Conservation (phyloP, 2,888 invertebrate species). For the Odontocerum albicorne region DNA sequence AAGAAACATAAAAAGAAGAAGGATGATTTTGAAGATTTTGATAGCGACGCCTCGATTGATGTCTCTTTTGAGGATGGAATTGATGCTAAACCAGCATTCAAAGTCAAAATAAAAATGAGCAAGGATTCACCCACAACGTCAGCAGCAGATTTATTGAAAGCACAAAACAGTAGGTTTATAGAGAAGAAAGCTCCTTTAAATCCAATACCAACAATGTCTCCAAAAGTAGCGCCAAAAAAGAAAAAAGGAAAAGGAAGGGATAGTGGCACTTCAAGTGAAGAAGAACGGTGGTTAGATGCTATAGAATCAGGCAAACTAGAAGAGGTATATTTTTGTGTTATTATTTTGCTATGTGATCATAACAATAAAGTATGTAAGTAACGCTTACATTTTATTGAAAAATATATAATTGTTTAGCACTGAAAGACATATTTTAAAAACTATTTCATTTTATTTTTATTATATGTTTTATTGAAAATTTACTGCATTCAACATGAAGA, state of each 20-base stretch:
- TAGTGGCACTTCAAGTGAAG: conserved; percentile 88
- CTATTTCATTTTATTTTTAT: too few species aligned
- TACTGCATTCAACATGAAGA: too few species aligned
- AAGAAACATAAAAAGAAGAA: conserved; percentile 57
- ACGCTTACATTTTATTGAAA: background rate
- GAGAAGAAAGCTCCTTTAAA: conserved; percentile 51
- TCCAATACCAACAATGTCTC: conserved; percentile 53
- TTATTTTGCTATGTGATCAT: too few species aligned
- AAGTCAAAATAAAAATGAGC: conserved; percentile 56
- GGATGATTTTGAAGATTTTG: conserved; percentile 56
- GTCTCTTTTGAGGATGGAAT: conserved; percentile 52
- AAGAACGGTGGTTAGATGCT: conserved; percentile 92
- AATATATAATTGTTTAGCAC: conserved; percentile 2
- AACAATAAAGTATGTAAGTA: too few species aligned
- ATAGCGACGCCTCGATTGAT: conserved; percentile 57
- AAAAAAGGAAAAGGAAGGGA: conserved; percentile 72
- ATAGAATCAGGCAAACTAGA: conserved; percentile 93
- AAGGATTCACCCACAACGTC: conserved; percentile 53
- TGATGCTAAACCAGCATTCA: conserved; percentile 52
- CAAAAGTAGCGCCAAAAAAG: conserved; percentile 52
- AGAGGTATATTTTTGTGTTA: too few species aligned
- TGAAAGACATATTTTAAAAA: too few species aligned
- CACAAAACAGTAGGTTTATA: conserved; percentile 52
- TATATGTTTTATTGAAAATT: too few species aligned
- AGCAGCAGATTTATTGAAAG: conserved; percentile 54